These are phyloP conservation scores for Gisinianus flammeolus DNA, from an alignment of 2,888 invertebrate genomes.

Conservation along the genomic window DNA sequence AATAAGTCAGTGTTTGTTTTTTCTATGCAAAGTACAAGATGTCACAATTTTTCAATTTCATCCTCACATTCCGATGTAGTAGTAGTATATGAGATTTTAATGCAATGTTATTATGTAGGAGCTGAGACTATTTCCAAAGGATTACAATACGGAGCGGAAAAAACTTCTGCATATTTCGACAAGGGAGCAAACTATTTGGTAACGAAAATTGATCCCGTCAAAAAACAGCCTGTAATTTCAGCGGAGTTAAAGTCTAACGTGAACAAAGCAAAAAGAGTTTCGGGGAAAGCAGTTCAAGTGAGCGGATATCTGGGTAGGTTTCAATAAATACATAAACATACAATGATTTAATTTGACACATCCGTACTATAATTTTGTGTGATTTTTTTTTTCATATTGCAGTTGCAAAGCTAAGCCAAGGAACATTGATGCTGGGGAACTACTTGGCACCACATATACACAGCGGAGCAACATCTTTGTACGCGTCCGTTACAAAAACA, in stretches of 20 bases:
- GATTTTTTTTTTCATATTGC: constrained; percentile 39
- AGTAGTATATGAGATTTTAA: background rate
- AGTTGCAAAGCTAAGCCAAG: constrained; percentile 69
- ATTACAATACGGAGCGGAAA: constrained; percentile 71
- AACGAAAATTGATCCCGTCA: constrained; percentile 64
- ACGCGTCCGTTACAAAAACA: constrained; percentile 67
- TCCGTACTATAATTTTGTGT: background rate
- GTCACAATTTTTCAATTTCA: background rate
- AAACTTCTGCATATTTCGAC: constrained; percentile 69
- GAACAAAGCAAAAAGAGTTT: constrained; percentile 71
- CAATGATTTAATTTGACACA: background rate
- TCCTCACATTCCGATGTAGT: background rate
- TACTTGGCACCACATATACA: constrained; percentile 67
- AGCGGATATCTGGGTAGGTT: constrained; percentile 71
- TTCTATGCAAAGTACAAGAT: background rate
- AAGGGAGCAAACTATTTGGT: constrained; percentile 70
- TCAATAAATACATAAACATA: background rate
- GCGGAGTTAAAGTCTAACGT: constrained; percentile 68
- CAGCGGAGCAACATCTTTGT: constrained; percentile 68
- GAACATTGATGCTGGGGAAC: constrained; percentile 71
- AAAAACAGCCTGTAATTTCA: constrained; percentile 63
- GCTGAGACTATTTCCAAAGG: constrained; percentile 73
- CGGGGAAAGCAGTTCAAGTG: constrained; percentile 71
- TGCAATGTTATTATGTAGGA: constrained; percentile 62
- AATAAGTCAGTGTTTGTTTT: too few relatives aligned